phyloP scores from a whole-genome alignment of 2,888 invertebrate genomes.

The Tiliacea citrago region DNA sequence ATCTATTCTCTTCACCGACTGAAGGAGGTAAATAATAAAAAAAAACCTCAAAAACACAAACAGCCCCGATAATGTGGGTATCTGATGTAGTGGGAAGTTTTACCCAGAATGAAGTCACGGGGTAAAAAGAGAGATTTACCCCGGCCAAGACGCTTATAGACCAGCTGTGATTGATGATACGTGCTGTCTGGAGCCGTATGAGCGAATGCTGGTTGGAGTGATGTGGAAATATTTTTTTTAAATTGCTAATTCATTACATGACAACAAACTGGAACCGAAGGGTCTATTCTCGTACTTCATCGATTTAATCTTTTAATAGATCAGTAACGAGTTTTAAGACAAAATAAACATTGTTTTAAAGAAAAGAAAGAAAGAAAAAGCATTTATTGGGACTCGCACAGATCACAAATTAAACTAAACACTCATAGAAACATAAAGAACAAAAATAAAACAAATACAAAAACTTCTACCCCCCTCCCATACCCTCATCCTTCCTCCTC shows the following conservation, averaged over 20 bases:
- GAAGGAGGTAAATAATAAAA: conserved; percentile 47
- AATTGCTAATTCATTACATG: background rate
- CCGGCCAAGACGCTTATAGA: conserved; percentile 69
- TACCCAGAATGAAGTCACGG: conserved; percentile 35
- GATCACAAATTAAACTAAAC: too few species aligned
- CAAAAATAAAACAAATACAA: too few species aligned
- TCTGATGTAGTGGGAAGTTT: conserved; percentile 28
- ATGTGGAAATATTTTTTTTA: conserved; percentile 16
- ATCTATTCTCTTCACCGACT: conserved; percentile 34
- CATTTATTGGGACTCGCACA: too few species aligned
- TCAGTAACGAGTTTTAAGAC: too few species aligned
- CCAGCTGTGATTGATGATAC: conserved; percentile 77
- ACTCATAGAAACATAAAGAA: too few species aligned
- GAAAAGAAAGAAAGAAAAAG: too few species aligned
- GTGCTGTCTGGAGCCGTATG: conserved; percentile 54
- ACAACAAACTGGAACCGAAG: background rate
- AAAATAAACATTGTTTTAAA: too few species aligned
- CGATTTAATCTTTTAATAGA: too few species aligned
- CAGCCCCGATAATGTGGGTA: conserved; percentile 48
- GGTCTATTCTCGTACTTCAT: too few species aligned
- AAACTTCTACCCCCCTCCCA: too few species aligned
- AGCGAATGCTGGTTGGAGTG: conserved; percentile 24
- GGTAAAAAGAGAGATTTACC: conserved; percentile 80
- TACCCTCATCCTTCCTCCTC: too few species aligned
- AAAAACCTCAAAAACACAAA: conserved; percentile 58